Percentiles rank a stretch among this genome's conserved stretches.
phyloP scores from a whole-genome alignment of 2,113 vertebrate genomes.

The Catharus bicknelli region DNA sequence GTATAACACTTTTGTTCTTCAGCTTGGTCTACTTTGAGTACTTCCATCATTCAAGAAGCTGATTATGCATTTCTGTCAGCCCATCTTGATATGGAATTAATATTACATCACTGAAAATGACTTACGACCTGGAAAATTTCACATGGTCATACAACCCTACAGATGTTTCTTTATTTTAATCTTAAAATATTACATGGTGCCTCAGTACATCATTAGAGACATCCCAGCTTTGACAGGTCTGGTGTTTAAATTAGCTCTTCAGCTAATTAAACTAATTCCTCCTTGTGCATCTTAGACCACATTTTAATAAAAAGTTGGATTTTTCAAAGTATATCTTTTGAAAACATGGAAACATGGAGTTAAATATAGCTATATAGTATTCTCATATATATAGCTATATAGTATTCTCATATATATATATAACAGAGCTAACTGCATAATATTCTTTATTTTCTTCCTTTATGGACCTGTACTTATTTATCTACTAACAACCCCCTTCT shows the following conservation, averaged over 20 bases:
- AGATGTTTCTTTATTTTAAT: neutral
- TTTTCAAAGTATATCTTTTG: neutral
- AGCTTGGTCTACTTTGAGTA: neutral
- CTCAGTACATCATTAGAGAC: neutral
- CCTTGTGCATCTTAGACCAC: neutral
- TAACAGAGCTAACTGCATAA: neutral
- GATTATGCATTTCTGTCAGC: neutral
- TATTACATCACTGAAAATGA: neutral
- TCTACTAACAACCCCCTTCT: neutral
- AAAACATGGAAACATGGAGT: neutral
- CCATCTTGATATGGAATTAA: neutral
- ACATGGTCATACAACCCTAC: neutral
- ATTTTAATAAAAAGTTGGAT: neutral
- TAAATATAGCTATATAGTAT: neutral
- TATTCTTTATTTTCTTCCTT: neutral
- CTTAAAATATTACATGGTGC: neutral
- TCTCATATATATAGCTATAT: neutral
- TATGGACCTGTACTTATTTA: neutral
- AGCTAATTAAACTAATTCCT: neutral
- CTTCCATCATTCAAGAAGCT: neutral
- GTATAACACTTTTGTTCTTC: neutral
- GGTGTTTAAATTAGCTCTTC: neutral
- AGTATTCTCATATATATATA: neutral
- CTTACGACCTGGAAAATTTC: neutral
- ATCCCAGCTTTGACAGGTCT: neutral